These are phyloP conservation scores for Bombus affinis DNA, from an alignment of 1,140 invertebrate genomes.

Conservation along the genomic window DNA sequence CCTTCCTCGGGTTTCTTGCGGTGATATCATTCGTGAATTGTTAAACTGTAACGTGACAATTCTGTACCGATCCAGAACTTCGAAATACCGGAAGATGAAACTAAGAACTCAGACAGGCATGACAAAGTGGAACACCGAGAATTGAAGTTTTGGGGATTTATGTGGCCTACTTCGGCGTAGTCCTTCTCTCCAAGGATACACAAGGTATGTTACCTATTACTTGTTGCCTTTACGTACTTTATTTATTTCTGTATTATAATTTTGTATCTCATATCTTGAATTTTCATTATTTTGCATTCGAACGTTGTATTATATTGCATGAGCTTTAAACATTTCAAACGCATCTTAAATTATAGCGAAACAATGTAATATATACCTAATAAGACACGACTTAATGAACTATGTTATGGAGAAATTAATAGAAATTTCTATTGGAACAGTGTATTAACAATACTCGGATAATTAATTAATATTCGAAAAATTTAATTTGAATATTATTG, in stretches of 20 bases:
- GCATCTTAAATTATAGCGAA: no score
- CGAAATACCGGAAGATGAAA: conserved; percentile 51
- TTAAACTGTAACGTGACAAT: conserved; percentile 10
- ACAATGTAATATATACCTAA: background rate
- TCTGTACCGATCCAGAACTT: conserved; percentile 46
- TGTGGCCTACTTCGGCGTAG: conserved; percentile 55
- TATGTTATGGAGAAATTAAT: background rate
- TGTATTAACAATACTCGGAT: background rate
- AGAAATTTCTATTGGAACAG: background rate
- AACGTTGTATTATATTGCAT: no score
- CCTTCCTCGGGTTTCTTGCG: background rate
- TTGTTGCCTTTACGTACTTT: conserved; percentile 38
- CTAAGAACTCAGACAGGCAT: conserved; percentile 40
- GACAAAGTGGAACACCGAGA: conserved; percentile 48
- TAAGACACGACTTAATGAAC: background rate
- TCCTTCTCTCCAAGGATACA: conserved; percentile 48
- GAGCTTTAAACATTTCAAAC: no score
- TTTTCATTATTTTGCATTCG: background rate
- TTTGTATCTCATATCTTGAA: background rate
- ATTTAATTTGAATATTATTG: background rate
- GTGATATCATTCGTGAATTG: background rate
- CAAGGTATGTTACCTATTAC: conserved; percentile 59
- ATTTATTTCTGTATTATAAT: background rate
- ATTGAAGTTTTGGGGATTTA: conserved; percentile 60
- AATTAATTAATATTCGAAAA: background rate